Base-by-base conservation (phyloP, 2,113 vertebrate genomes). In the Tor tambroides region DNA sequence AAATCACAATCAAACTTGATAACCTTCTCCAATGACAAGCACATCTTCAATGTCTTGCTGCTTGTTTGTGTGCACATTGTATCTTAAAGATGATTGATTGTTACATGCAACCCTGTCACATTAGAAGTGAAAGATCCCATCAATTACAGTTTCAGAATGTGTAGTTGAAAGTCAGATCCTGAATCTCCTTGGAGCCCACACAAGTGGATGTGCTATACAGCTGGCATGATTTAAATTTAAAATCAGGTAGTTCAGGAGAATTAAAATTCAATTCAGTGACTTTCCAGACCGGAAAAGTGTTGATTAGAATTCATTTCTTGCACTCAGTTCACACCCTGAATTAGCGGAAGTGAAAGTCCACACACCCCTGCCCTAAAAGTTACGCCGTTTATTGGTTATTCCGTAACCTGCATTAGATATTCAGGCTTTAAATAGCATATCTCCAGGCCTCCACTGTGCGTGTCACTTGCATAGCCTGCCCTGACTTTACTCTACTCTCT, bases 41-140 rank as follows among this genome's bases (percentile, higher is more conserved):
- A 10, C 28, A 49, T 78, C 14, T 78, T 78, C 75, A 9, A 2
- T 54, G 75, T 78, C 41, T 69, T 71, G 19, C 28, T 51, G 63
- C 41, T 49, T 83, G 80, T 83, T 71, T 35, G 19, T 49, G 63
- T 30, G 46, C 28, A 6, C 26, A 41, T 72, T 72, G 54, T 43
- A 59, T 81, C 51, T 77, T 77, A 51, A 67, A 83, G 49, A 85
- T 87, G 83, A 89, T 89, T 86, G 86, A 89, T 87, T 87, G 87
- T 79, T 67, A 84, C 84, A 83, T 67, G 81, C 89, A 84, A 72
- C 65, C 83, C 75, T 79, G 17, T 75, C 84, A 67, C 30, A 80
- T 88, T 85, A 86, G 89, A 83, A 85, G 80, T 54, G 38, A 76
- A 83, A 43, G n/a, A 88, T 59, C 87, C 67, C 56, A 88, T 88